These are phyloP conservation scores for Drosophila navojoa DNA, from an alignment of 1,140 invertebrate genomes.

Conservation along the genomic window DNA sequence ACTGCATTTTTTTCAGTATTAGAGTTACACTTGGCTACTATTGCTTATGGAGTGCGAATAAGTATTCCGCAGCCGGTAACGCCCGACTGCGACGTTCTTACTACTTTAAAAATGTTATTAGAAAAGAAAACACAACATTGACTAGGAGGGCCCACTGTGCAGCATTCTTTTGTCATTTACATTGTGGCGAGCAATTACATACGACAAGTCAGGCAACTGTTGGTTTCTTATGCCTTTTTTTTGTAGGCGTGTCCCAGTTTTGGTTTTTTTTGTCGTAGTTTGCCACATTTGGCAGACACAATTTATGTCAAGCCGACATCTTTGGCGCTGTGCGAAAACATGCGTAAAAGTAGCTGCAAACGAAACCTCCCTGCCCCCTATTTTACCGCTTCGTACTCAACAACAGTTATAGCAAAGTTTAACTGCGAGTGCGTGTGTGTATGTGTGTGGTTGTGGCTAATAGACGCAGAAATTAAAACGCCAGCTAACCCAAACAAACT, in stretches of 20 bases:
- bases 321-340: slow-evolving; percentile 71
- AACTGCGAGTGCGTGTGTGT: too few species aligned
- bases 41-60: too few species aligned
- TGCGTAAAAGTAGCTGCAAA: slow-evolving; percentile 77
- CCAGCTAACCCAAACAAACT: slow-evolving; percentile 53
- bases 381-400: neutral
- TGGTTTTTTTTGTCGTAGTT: slow-evolving; percentile 55
- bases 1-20: too few species aligned
- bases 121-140: too few species aligned
- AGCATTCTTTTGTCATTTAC: slow-evolving; percentile 73
- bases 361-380: slow-evolving; percentile 13
- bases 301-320: slow-evolving; percentile 75
- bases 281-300: slow-evolving; percentile 75
- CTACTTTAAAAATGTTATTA: too few species aligned
- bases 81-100: too few species aligned
- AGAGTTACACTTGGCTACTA: too few species aligned
- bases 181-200: slow-evolving; percentile 78
- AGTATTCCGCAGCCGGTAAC: too few species aligned
- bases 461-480: slow-evolving; percentile 62
- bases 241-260: slow-evolving; percentile 75
- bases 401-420: slow-evolving; percentile 7
- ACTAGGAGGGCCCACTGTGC: slow-evolving; percentile 50
- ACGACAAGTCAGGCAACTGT: slow-evolving; percentile 65
- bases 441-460: slow-evolving; percentile 13
- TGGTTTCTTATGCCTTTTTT: slow-evolving; percentile 57